Conservation (phyloP, 92 coral and sea anemone species). For the Paramuricea clavata region DNA sequence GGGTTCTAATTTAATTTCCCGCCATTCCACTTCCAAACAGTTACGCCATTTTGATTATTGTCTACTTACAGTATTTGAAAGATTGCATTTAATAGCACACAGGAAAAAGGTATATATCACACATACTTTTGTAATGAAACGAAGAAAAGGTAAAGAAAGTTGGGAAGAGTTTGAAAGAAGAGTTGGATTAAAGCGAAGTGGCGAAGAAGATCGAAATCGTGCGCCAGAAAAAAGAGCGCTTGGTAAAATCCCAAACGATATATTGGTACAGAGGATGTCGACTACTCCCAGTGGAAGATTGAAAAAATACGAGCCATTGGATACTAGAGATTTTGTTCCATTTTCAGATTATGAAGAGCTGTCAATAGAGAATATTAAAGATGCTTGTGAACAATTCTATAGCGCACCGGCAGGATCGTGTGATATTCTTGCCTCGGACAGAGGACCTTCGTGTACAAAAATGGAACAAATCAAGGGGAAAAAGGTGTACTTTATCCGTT, state of each 20-base stretch:
- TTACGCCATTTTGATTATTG: too few relatives aligned
- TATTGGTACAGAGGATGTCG: conserved; percentile 75
- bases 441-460: conserved; percentile 57
- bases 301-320: conserved; percentile 48
- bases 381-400: conserved; percentile 49
- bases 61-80: too few relatives aligned
- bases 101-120: too few relatives aligned
- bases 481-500: conserved; percentile 48
- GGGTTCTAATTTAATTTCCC: too few relatives aligned
- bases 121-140: conserved; percentile 38
- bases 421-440: conserved; percentile 45
- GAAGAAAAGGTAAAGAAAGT: conserved; percentile 62
- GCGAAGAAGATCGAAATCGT: conserved; percentile 32
- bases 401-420: conserved; percentile 48
- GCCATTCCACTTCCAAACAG: too few relatives aligned
- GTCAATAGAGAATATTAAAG: conserved; percentile 46
- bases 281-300: conserved; percentile 37
- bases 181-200: conserved; percentile 69
- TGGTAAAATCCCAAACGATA: too few relatives aligned
- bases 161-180: conserved; percentile 75
- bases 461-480: conserved; percentile 52
- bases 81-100: too few relatives aligned
- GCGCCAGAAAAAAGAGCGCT: conserved; percentile 38
- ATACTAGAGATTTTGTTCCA: conserved; percentile 57
- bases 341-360: conserved; percentile 45